Evolutionary conservation across 2,113 vertebrate genomes (phyloP).

Genomic region (Copsychus sechellarum): DNA sequence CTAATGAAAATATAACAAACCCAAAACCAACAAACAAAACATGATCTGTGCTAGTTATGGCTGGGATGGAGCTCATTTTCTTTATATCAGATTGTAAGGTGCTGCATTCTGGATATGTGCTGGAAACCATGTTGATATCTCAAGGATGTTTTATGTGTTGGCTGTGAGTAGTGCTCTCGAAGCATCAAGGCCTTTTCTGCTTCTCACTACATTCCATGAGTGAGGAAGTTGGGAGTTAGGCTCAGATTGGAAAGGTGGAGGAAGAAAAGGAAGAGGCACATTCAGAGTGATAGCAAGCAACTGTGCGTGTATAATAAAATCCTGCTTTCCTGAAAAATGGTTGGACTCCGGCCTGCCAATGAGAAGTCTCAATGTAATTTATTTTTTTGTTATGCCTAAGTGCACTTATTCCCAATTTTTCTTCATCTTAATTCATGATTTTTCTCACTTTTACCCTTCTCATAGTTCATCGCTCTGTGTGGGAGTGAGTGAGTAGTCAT

Average conservation of each 20-base stretch:
- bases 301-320: rapidly evolving
- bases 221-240: neutral
- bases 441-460: neutral
- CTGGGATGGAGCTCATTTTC: neutral
- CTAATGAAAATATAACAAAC: neutral
- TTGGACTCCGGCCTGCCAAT: neutral
- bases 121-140: neutral
- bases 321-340: neutral
- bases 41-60: neutral
- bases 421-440: neutral
- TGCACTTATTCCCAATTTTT: neutral
- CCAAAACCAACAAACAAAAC: neutral
- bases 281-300: neutral
- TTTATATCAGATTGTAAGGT: neutral
- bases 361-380: neutral
- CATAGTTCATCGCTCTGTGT: neutral
- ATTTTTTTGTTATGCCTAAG: neutral
- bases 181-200: neutral
- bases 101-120: rapidly evolving
- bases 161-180: neutral
- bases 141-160: neutral
- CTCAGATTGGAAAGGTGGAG: neutral
- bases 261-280: neutral
- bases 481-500: rapidly evolving
- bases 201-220: neutral